Evolutionary conservation across 2,113 vertebrate genomes (phyloP).

Genomic region (Cynocephalus volans): DNA sequence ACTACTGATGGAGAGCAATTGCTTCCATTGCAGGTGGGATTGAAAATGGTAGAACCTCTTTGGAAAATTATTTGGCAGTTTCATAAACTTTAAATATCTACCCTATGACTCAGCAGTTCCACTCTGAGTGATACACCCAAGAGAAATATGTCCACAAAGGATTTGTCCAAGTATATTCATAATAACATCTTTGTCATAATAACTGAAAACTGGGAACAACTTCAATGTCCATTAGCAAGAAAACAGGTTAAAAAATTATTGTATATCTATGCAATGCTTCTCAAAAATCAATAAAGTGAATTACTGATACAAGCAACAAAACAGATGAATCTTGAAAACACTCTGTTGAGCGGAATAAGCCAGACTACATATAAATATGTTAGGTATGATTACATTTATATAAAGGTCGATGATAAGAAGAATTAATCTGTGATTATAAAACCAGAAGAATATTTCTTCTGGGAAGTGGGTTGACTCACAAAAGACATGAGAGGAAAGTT

Average conservation of each 20-base stretch:
- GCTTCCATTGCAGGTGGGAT: not conserved
- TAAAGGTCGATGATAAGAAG: not conserved
- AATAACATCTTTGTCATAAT: not conserved
- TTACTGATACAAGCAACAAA: not conserved
- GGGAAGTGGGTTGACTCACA: too few species aligned
- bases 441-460: not conserved
- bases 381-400: not conserved
- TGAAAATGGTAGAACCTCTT: not conserved
- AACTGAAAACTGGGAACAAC: not conserved
- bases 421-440: not conserved
- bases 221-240: not conserved
- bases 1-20: not conserved
- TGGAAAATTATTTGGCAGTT: not conserved
- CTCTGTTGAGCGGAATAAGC: not conserved
- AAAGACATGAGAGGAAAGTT: not conserved
- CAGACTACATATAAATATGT: fast-evolving
- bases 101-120: not conserved
- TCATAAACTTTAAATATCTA: not conserved
- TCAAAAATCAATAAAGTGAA: not conserved
- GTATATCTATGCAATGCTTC: not conserved
- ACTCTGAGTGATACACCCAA: not conserved
- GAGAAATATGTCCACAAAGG: not conserved
- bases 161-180: not conserved
- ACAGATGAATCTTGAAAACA: not conserved
- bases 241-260: not conserved